Conservation (phyloP, 1,140 invertebrate species). For the Drosophila setifemur region DNA sequence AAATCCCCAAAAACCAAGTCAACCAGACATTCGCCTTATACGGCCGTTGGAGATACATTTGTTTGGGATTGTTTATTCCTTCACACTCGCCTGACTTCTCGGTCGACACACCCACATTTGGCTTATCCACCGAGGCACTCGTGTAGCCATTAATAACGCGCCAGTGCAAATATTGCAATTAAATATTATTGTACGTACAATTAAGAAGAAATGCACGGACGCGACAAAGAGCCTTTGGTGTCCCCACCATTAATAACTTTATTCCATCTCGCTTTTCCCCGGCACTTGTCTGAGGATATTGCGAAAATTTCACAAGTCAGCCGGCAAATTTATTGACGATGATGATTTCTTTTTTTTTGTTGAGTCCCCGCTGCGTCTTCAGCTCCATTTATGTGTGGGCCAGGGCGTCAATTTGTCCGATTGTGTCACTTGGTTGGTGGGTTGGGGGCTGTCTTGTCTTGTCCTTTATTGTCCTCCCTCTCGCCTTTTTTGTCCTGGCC, state of each 20-base stretch:
- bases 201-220: conserved; percentile 58
- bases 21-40: conserved; percentile 42
- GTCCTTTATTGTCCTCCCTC: too few species aligned
- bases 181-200: conserved; percentile 78
- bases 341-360: conserved; percentile 39
- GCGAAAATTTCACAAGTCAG: conserved; percentile 51
- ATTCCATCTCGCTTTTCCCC: neutral
- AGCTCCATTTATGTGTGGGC: conserved; percentile 26
- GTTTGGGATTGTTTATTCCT: conserved; percentile 45
- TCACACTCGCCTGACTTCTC: conserved; percentile 53
- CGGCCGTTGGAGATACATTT: conserved; percentile 5
- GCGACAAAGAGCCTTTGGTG: conserved; percentile 49
- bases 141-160: conserved; percentile 59
- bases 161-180: conserved; percentile 61
- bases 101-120: conserved; percentile 60
- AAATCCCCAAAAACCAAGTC: conserved; percentile 36
- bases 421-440: conserved; percentile 51
- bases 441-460: conserved; percentile 5
- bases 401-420: conserved; percentile 55
- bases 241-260: conserved; percentile 44
- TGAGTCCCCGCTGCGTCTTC: conserved; percentile 1
- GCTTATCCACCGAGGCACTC: conserved; percentile 40
- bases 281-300: conserved; percentile 1
- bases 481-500: too few species aligned
- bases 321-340: conserved; percentile 59